Evolutionary conservation across 2,113 vertebrate species (phyloP).

Genomic region (Pseudonaja textilis): DNA sequence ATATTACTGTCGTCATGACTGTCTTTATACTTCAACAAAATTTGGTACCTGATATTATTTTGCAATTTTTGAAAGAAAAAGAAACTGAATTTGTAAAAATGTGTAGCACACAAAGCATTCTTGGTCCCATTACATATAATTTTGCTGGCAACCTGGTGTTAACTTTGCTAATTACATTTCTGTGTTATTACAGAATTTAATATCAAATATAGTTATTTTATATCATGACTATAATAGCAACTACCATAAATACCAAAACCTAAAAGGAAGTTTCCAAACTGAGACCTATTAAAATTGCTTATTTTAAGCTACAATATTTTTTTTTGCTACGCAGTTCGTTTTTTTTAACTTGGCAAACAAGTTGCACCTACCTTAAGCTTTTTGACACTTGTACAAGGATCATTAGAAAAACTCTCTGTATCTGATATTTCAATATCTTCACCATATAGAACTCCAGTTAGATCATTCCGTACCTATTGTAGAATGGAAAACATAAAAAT

Average conservation of each 20-base stretch:
- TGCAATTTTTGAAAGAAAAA: neutral
- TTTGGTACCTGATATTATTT: neutral
- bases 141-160: neutral
- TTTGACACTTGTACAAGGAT: constrained; percentile 95
- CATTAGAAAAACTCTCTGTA: constrained; percentile 97
- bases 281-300: neutral
- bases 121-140: neutral
- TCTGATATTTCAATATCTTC: constrained; percentile 97
- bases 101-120: neutral
- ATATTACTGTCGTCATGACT: neutral
- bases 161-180: neutral
- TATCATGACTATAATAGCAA: neutral
- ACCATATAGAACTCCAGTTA: constrained; percentile 92
- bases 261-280: neutral
- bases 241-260: neutral
- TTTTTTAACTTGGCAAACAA: neutral
- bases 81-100: neutral
- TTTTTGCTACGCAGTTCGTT: constrained; percentile 15
- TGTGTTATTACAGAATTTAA: neutral
- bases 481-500: constrained; percentile 55
- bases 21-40: neutral
- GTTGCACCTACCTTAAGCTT: constrained; percentile 90
- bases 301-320: constrained; percentile 11
- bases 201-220: neutral
- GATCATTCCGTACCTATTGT: constrained; percentile 93